A percentile compares a stretch with the other conserved stretches of the same genome.
Conservation (phyloP, 2,888 invertebrate species). For the Caenorhabditis virilis region DNA sequence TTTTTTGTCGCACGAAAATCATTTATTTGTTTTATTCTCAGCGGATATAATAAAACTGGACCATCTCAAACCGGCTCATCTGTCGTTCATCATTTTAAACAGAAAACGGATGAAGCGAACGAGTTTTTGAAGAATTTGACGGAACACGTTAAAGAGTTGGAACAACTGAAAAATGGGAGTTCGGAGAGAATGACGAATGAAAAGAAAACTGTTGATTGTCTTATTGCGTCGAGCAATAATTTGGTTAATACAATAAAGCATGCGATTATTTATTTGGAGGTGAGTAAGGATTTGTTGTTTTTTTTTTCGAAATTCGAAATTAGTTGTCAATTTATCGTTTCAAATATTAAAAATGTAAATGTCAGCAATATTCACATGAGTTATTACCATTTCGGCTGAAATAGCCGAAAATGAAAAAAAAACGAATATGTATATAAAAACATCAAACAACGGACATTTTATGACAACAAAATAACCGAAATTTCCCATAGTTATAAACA, state of each 20-base stretch:
- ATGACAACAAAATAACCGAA: neutral
- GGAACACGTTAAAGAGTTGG: conserved; percentile 44
- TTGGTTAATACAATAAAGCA: conserved; percentile 97
- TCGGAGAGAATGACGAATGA: conserved; percentile 21
- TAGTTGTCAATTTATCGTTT: too few relatives aligned
- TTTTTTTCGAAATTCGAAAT: too few relatives aligned
- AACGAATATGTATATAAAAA: too few relatives aligned
- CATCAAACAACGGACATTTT: neutral
- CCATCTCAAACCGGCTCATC: conserved; percentile 2
- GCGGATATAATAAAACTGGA: conserved; percentile 14
- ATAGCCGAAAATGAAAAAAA: too few relatives aligned
- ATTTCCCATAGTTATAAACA: neutral
- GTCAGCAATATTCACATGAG: too few relatives aligned
- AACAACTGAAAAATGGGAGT: conserved; percentile 22
- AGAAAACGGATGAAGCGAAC: conserved; percentile 31
- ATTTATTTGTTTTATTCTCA: conserved; percentile 1
- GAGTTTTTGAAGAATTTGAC: conserved; percentile 32
- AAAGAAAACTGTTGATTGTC: conserved; percentile 35
- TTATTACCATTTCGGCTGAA: too few relatives aligned
- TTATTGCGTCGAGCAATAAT: conserved; percentile 64
- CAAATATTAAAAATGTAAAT: too few relatives aligned
- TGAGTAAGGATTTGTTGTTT: too few relatives aligned
- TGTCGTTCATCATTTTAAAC: conserved; percentile 23
- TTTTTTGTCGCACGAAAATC: neutral
- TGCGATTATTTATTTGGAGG: conserved; percentile 80